Evolutionary conservation across 2,888 invertebrate genomes (phyloP), one percentile per base, ranked within the genome.

Genomic region (Halictus quadricinctus): DNA sequence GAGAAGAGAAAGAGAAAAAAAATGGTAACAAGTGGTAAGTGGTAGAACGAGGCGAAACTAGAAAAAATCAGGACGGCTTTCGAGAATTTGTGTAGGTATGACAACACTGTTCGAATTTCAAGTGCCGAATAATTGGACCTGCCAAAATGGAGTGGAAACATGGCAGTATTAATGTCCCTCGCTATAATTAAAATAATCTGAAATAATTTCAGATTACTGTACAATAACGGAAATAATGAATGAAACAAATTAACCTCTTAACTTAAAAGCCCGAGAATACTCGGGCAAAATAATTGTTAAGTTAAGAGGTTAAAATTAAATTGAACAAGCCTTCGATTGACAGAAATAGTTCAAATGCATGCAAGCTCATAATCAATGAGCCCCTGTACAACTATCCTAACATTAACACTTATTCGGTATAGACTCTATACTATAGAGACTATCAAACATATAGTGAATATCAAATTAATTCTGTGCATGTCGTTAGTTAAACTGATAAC

Each of bases 1-100:
- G 13, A 18, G 58, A 72, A 25, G 46, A 43, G 41, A 73, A 36
- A 66, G 36, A 36, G 36, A 36, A 36, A 36, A 36, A 29, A 77
- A 74, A 82, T 69, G 46, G 54, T 76, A 50, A 80, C 60, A 66
- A 80, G 74, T 13, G 46, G 36, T n/a, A 58, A 36, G 77, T 25
- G 36, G 41, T 54, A 74, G 69, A 77, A 64, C 54, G 13, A 15
- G 58, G 41, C 6, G 64, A 64, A 79, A 46, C 29, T 66, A 36
- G 58, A 36, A 25, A 78, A 85, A 79, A 83, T 79, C 48, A 21
- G 66, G 64, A 25, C n/a, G 7, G 58, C 12, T 50, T 50, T 50
- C 18, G 79, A 76, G 4, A 12, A 54, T 36, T 64, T 46, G 25
- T 46, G 36, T 36, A 36, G 36, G 36, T 36, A 74, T 69, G 2